These are phyloP conservation scores for Monodelphis domestica DNA, from an alignment of 2,797 vertebrate species.

Conservation along the genomic window DNA sequence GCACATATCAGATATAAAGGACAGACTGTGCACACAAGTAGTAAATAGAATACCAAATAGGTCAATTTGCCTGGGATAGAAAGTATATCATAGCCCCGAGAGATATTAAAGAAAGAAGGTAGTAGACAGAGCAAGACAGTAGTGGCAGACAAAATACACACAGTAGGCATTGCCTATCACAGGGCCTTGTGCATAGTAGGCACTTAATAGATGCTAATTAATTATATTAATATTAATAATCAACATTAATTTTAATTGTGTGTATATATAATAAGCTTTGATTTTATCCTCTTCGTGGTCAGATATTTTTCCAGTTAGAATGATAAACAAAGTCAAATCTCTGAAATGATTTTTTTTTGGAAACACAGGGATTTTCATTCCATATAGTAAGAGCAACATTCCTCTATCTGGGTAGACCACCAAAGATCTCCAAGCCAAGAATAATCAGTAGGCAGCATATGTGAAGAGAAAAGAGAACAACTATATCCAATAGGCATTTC, in stretches of 20 bases:
- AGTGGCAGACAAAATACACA: not conserved
- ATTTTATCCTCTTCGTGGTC: conserved; percentile 9
- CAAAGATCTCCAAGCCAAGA: conserved; percentile 41
- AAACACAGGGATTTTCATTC: conserved; percentile 41
- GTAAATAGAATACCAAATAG: not conserved
- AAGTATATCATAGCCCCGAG: not conserved
- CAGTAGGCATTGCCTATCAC: not conserved
- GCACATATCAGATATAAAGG: not conserved
- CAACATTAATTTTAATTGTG: too few species aligned
- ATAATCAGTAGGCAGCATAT: not conserved
- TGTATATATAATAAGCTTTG: not conserved
- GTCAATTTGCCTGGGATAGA: not conserved
- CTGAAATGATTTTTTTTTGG: conserved; percentile 14
- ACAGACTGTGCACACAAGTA: not conserved
- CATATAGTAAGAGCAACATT: conserved; percentile 39
- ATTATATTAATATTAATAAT: too few species aligned
- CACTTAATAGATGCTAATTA: not conserved
- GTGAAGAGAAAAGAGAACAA: not conserved
- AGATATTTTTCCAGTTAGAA: conserved; percentile 26
- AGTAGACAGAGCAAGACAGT: not conserved
- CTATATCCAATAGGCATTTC: conserved; percentile 21
- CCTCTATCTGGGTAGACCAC: conserved; percentile 38
- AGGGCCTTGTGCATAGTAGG: not conserved
- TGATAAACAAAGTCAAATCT: not conserved
- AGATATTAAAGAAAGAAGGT: not conserved